phyloP scores from a whole-genome alignment of 2,888 invertebrate species.

The Andricus curvator region DNA sequence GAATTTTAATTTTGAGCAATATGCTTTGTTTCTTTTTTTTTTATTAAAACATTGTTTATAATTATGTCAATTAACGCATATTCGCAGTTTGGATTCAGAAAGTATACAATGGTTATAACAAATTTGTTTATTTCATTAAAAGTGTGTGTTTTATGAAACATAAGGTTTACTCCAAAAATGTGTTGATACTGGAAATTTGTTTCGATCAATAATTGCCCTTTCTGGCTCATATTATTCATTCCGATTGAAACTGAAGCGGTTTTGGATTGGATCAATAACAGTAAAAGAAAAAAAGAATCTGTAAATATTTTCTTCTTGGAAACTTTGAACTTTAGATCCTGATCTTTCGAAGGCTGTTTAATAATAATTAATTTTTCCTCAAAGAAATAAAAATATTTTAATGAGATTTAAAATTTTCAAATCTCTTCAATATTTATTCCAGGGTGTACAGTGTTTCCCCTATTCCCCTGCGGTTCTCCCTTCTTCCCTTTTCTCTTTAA shows the following conservation, averaged over 20 bases:
- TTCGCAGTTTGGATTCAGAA: background rate
- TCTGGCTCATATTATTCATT: background rate
- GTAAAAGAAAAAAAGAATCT: background rate
- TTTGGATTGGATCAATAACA: background rate
- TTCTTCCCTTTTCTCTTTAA: too few species aligned
- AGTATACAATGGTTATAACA: background rate
- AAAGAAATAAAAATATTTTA: background rate
- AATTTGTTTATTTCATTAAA: background rate
- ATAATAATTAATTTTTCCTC: background rate
- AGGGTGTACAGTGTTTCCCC: too few species aligned
- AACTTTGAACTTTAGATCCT: background rate
- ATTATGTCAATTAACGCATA: background rate
- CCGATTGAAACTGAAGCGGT: background rate
- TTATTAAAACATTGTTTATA: background rate
- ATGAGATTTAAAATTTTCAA: too few species aligned
- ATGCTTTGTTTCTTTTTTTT: background rate
- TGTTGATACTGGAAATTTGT: background rate
- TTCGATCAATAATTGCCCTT: constrained; percentile 5
- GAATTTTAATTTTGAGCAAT: background rate
- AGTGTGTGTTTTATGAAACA: background rate
- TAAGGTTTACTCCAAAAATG: background rate
- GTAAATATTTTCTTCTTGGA: background rate
- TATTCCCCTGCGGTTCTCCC: too few species aligned
- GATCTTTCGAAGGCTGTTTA: background rate
- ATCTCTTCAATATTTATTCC: too few species aligned